These are phyloP conservation scores for Kryptolebias ocellatus DNA, from an alignment of 2,797 vertebrate genomes.

Conservation along the genomic window DNA sequence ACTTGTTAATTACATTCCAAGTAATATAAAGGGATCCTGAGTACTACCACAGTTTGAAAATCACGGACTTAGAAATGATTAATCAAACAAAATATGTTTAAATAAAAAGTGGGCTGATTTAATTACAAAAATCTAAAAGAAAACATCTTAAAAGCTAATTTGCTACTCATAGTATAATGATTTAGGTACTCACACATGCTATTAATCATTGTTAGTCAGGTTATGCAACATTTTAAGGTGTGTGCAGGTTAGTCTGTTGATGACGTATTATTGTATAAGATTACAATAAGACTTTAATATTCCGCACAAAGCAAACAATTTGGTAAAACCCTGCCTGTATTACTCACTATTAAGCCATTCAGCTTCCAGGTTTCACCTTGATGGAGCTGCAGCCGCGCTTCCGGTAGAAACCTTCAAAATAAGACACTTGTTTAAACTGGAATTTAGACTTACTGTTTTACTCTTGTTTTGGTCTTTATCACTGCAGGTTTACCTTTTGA, in stretches of 20 bases:
- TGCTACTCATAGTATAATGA: not conserved
- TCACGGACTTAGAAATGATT: too few relatives aligned
- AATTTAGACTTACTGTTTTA: too few relatives aligned
- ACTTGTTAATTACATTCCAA: too few relatives aligned
- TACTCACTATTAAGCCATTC: not conserved
- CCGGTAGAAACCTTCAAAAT: conserved; percentile 34
- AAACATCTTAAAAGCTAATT: too few relatives aligned
- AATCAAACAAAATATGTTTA: too few relatives aligned
- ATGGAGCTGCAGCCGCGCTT: not conserved
- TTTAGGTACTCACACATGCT: too few relatives aligned
- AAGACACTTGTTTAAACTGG: conserved; percentile 1
- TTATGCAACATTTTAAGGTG: not conserved
- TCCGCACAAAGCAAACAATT: not conserved
- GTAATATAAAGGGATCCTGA: too few relatives aligned
- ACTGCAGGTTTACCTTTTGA: too few relatives aligned
- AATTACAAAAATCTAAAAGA: too few relatives aligned
- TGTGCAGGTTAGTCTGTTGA: not conserved
- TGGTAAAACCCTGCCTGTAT: not conserved
- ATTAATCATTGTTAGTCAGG: not conserved
- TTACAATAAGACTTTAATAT: not conserved
- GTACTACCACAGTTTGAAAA: too few relatives aligned
- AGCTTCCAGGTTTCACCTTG: not conserved
- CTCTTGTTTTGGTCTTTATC: too few relatives aligned
- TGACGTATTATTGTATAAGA: not conserved
- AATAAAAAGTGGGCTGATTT: too few relatives aligned